Percentiles rank a stretch among this genome's conserved stretches.
Conservation (phyloP, 2,888 invertebrate genomes). For the Emesis russula region DNA sequence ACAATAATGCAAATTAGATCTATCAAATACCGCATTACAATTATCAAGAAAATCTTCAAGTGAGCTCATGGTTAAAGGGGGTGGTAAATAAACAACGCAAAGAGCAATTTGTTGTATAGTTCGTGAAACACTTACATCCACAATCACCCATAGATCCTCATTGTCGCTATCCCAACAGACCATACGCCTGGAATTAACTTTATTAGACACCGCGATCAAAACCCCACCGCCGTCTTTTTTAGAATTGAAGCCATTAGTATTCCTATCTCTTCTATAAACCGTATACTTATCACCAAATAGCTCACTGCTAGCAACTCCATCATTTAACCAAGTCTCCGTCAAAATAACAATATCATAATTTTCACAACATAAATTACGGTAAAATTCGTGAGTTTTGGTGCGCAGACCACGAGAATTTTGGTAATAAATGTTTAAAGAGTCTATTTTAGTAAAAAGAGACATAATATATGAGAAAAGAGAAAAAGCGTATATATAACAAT, state of each 20-base stretch:
- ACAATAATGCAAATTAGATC: not conserved
- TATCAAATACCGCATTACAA: constrained; percentile 24
- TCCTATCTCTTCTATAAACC: constrained; percentile 77
- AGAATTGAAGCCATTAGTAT: constrained; percentile 20
- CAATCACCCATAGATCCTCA: constrained; percentile 55
- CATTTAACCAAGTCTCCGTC: constrained; percentile 34
- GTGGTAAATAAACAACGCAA: not conserved
- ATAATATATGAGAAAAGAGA: too few species aligned
- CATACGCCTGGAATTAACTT: constrained; percentile 9
- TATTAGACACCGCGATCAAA: constrained; percentile 24
- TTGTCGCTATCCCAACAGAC: constrained; percentile 24
- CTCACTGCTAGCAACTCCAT: constrained; percentile 57
- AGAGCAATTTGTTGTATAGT: not conserved
- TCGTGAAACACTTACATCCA: not conserved
- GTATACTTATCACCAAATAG: constrained; percentile 71
- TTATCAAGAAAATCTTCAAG: constrained; percentile 33
- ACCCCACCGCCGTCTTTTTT: constrained; percentile 13
- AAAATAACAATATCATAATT: constrained; percentile 62
- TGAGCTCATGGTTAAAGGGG: not conserved
- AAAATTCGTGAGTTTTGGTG: constrained; percentile 70
- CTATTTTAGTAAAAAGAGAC: too few species aligned
- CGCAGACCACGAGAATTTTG: constrained; percentile 49
- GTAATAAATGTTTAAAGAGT: too few species aligned
- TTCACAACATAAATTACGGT: constrained; percentile 52
- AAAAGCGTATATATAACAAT: too few species aligned